Evolutionary conservation across 2,797 vertebrate species (phyloP).

Genomic region (Rhabdomys pumilio): DNA sequence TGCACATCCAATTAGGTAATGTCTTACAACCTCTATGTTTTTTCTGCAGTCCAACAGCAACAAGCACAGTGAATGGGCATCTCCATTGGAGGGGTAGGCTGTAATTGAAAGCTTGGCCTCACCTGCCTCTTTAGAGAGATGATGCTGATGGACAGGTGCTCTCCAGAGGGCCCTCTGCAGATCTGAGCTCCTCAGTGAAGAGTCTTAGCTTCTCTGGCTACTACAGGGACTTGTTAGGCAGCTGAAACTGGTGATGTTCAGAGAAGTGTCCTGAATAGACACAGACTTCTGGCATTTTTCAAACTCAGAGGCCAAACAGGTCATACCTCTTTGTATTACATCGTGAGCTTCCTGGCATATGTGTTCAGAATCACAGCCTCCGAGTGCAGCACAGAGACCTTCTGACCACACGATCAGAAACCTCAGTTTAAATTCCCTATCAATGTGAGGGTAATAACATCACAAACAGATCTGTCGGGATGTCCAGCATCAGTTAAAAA

Average conservation of each 20-base stretch:
- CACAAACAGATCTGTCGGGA: constrained; percentile 83
- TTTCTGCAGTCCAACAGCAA: neutral
- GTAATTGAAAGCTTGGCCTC: constrained; percentile 40
- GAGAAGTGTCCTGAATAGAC: constrained; percentile 78
- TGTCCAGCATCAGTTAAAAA: constrained; percentile 61
- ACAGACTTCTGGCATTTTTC: constrained; percentile 85
- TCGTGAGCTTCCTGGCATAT: constrained; percentile 60
- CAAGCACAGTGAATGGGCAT: neutral
- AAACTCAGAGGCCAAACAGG: constrained; percentile 82
- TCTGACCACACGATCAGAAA: constrained; percentile 67
- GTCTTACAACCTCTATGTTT: no score
- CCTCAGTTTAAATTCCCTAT: constrained; percentile 89
- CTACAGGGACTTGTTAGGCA: constrained; percentile 87
- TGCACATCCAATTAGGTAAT: constrained; percentile 69
- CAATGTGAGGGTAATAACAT: constrained; percentile 86
- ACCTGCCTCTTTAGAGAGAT: constrained; percentile 65
- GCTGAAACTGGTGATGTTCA: constrained; percentile 76
- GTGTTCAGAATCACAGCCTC: neutral
- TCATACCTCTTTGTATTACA: constrained; percentile 79
- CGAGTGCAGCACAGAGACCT: constrained; percentile 14
- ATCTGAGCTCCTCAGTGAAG: constrained; percentile 71
- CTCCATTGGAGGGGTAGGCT: constrained; percentile 58
- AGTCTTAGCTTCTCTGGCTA: constrained; percentile 78
- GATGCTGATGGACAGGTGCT: constrained; percentile 59
- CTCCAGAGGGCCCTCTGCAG: constrained; percentile 78